phyloP scores from a whole-genome alignment of 2,888 invertebrate genomes.

The Tetragnatha montana region DNA sequence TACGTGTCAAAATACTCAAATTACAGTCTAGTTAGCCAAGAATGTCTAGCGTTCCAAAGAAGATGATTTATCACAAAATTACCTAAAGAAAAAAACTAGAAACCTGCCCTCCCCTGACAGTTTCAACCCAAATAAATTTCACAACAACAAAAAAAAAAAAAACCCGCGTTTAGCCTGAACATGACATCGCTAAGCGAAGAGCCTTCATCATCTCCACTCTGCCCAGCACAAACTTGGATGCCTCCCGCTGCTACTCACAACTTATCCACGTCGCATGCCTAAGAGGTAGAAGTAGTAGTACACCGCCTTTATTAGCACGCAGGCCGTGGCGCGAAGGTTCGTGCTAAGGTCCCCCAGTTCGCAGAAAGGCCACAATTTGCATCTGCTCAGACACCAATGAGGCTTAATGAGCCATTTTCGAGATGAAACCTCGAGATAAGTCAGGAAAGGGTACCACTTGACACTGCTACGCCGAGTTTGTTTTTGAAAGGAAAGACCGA shows the following conservation, averaged over 20 bases:
- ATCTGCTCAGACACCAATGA: neutral
- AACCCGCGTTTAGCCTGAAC: too few species aligned
- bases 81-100: too few species aligned
- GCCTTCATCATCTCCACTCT: neutral
- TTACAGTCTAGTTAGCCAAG: too few species aligned
- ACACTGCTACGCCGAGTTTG: neutral
- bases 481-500: neutral
- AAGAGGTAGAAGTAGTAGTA: neutral
- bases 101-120: too few species aligned
- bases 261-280: too few species aligned
- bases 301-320: neutral
- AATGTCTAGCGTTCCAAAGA: too few species aligned
- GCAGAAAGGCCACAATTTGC: neutral
- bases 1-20: too few species aligned
- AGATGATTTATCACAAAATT: too few species aligned
- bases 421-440: neutral
- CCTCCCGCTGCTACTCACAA: neutral
- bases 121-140: too few species aligned
- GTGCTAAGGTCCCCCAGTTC: neutral
- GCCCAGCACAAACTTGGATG: neutral
- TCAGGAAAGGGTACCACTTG: neutral
- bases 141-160: too few species aligned
- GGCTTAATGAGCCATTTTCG: neutral
- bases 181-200: too few species aligned
- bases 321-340: neutral